phyloP scores from a whole-genome alignment of 2,113 vertebrate species.

The Mobula birostris region DNA sequence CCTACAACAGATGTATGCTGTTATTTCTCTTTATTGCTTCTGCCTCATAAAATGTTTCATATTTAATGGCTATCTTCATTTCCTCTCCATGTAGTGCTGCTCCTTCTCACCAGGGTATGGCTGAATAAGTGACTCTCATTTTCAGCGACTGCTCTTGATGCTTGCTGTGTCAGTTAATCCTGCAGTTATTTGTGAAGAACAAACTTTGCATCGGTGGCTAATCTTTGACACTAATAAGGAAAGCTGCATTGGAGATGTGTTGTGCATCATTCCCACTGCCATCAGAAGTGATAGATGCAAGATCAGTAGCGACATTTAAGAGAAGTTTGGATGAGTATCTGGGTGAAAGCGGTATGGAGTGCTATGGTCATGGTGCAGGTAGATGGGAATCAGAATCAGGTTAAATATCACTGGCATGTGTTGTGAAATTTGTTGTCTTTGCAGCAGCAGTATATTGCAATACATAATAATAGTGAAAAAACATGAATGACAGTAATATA shows the following conservation, averaged over 20 bases:
- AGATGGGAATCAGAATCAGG: too few relatives aligned
- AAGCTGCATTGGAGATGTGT: neutral
- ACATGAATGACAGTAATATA: too few relatives aligned
- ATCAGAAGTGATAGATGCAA: too few relatives aligned
- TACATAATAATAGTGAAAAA: too few relatives aligned
- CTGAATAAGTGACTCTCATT: neutral
- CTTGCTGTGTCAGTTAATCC: neutral
- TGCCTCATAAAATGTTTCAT: neutral
- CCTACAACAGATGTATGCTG: neutral
- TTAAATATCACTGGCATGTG: too few relatives aligned
- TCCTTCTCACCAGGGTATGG: neutral
- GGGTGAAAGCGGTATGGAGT: too few relatives aligned
- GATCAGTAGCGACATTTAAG: too few relatives aligned
- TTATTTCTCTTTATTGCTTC: constrained; percentile 26
- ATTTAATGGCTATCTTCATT: constrained; percentile 18
- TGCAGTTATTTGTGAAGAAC: neutral
- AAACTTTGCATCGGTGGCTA: neutral
- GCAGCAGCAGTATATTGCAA: too few relatives aligned
- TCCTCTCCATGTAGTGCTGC: neutral
- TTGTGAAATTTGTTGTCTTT: too few relatives aligned
- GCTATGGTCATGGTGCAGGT: too few relatives aligned
- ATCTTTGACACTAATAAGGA: neutral
- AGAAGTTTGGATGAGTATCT: too few relatives aligned
- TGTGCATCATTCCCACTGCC: too few relatives aligned
- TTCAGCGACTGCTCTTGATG: neutral